Conservation (phyloP, 2,888 invertebrate species). For the Drosophila fungiperda region DNA sequence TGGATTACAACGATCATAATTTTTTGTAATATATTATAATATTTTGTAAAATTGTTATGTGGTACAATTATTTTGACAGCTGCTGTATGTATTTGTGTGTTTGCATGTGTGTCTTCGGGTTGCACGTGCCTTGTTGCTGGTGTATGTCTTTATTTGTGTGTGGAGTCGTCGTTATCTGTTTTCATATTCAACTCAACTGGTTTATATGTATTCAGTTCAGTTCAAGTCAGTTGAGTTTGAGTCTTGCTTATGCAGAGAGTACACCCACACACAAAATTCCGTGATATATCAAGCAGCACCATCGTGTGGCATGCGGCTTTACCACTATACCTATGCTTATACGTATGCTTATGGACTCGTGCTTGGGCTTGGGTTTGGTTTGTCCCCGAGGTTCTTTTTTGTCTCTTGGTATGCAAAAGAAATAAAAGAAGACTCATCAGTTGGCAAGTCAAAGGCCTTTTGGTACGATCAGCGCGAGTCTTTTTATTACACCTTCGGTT, state of each 20-base stretch:
- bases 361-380: constrained; percentile 19
- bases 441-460: constrained; percentile 35
- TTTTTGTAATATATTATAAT: not conserved
- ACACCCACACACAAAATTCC: constrained; percentile 82
- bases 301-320: constrained; percentile 64
- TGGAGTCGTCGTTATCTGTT: constrained; percentile 68
- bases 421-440: constrained; percentile 35
- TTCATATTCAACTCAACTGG: constrained; percentile 78
- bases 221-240: constrained; percentile 1
- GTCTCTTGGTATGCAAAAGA: constrained; percentile 63
- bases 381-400: constrained; percentile 1
- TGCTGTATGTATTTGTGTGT: constrained; percentile 9
- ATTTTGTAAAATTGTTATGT: not conserved
- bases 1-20: not conserved
- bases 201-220: constrained; percentile 72
- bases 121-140: constrained; percentile 67
- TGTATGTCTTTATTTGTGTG: constrained; percentile 76
- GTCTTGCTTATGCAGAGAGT: constrained; percentile 62
- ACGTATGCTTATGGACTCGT: constrained; percentile 1
- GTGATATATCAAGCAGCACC: constrained; percentile 76
- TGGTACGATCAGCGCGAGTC: constrained; percentile 30
- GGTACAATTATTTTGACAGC: not conserved
- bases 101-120: constrained; percentile 26
- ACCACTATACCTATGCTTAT: constrained; percentile 30
- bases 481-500: constrained; percentile 68